Conservation (phyloP, 2,888 invertebrate genomes). For the Agrochola circellaris region DNA sequence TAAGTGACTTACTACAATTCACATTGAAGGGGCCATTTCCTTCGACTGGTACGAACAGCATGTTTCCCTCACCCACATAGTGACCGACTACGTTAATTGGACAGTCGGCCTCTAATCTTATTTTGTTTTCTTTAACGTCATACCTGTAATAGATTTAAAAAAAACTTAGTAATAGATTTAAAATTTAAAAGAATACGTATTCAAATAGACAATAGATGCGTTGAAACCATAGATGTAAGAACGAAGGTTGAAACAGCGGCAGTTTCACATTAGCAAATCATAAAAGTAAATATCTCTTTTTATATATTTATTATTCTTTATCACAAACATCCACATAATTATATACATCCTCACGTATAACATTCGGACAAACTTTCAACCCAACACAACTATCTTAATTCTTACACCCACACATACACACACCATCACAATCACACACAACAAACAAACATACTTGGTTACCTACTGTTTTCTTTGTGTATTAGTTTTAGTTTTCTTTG, state of each 20-base stretch:
- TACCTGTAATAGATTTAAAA: constrained; percentile 34
- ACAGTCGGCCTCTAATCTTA: constrained; percentile 20
- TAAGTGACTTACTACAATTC: constrained; percentile 31
- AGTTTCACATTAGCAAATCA: not conserved
- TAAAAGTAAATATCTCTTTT: too few relatives aligned
- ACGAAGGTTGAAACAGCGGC: not conserved
- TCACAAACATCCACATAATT: too few relatives aligned
- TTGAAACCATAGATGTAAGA: not conserved
- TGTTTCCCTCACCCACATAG: constrained; percentile 38
- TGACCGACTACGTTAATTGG: constrained; percentile 43
- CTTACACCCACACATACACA: too few relatives aligned
- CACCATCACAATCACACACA: too few relatives aligned
- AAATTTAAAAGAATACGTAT: not conserved
- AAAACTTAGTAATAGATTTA: not conserved
- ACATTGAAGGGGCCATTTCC: constrained; percentile 55
- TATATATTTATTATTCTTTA: too few relatives aligned
- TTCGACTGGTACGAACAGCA: constrained; percentile 22
- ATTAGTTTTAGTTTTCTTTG: too few relatives aligned
- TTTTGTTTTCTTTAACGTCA: not conserved
- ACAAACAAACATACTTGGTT: too few relatives aligned
- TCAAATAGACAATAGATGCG: not conserved
- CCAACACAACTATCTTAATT: too few relatives aligned
- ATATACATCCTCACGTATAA: too few relatives aligned
- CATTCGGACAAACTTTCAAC: too few relatives aligned
- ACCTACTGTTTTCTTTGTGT: too few relatives aligned